Evolutionary conservation across 2,113 vertebrate genomes (phyloP).

Genomic region (Phaetusa simplex): DNA sequence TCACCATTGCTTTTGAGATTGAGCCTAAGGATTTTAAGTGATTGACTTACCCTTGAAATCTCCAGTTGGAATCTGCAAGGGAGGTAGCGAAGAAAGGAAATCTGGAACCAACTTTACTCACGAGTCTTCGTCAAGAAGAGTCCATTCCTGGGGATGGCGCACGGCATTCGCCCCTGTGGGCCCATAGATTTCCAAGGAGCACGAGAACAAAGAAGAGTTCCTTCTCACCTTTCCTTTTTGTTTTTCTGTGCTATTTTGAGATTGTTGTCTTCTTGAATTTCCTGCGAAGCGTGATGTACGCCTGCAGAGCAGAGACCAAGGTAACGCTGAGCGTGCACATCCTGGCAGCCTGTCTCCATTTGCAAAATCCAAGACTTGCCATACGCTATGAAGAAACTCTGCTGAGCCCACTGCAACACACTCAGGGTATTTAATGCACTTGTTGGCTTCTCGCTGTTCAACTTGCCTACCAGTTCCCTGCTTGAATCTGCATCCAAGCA

Average conservation of each 20-base stretch:
- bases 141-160: rapidly evolving
- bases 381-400: background rate
- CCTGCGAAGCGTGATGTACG: background rate
- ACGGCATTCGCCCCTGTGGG: rapidly evolving
- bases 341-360: background rate
- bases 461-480: background rate
- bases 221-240: background rate
- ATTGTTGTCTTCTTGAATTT: background rate
- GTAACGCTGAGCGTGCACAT: background rate
- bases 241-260: background rate
- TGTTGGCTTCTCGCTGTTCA: background rate
- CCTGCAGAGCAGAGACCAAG: background rate
- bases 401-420: background rate
- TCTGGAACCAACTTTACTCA: background rate
- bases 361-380: background rate
- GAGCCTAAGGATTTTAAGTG: background rate
- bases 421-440: background rate
- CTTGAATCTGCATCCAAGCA: background rate
- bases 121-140: background rate
- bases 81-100: background rate
- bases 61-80: background rate
- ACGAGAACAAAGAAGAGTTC: background rate
- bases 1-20: background rate
- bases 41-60: background rate
- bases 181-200: background rate